A percentile compares a stretch with the other conserved stretches of the same genome.
phyloP scores from a whole-genome alignment of 2,113 vertebrate species.

The Brachyhypopomus gauderio region DNA sequence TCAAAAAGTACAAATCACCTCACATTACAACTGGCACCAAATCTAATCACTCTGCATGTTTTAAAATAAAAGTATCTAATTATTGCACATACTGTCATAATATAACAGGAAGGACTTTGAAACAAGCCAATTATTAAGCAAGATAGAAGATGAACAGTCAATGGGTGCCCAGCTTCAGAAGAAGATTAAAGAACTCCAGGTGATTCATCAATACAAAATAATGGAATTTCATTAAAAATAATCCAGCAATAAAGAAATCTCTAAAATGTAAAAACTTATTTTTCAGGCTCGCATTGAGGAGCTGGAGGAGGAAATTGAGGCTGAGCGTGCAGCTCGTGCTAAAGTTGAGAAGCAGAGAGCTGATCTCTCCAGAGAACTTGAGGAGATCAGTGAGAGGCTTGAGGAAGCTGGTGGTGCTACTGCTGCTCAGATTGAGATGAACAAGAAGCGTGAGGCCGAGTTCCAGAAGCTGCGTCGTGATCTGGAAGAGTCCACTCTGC shows the following conservation, averaged over 20 bases:
- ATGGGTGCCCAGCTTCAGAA: slow-evolving; percentile 66
- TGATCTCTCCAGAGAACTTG: slow-evolving; percentile 54
- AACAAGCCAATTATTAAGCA: slow-evolving; percentile 32
- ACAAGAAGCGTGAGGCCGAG: too few species aligned
- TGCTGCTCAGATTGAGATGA: slow-evolving; percentile 63
- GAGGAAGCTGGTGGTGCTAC: slow-evolving; percentile 74
- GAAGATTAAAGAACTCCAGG: slow-evolving; percentile 73
- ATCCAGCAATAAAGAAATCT: background rate
- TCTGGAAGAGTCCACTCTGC: too few species aligned
- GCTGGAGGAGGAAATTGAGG: slow-evolving; percentile 75
- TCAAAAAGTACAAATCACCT: too few species aligned
- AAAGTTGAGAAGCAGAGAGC: slow-evolving; percentile 84
- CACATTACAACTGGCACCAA: too few species aligned
- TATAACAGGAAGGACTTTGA: slow-evolving; percentile 54
- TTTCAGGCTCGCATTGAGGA: slow-evolving; percentile 74
- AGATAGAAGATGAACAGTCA: slow-evolving; percentile 77
- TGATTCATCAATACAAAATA: background rate
- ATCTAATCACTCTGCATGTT: too few species aligned
- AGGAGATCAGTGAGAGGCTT: slow-evolving; percentile 86
- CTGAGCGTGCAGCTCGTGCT: slow-evolving; percentile 73
- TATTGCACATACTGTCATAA: too few species aligned
- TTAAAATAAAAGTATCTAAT: too few species aligned
- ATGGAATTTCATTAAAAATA: background rate
- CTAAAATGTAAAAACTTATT: too few species aligned
- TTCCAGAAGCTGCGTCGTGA: too few species aligned